Base-by-base conservation (phyloP, 2,113 vertebrate genomes). In the Probosciger aterrimus region DNA sequence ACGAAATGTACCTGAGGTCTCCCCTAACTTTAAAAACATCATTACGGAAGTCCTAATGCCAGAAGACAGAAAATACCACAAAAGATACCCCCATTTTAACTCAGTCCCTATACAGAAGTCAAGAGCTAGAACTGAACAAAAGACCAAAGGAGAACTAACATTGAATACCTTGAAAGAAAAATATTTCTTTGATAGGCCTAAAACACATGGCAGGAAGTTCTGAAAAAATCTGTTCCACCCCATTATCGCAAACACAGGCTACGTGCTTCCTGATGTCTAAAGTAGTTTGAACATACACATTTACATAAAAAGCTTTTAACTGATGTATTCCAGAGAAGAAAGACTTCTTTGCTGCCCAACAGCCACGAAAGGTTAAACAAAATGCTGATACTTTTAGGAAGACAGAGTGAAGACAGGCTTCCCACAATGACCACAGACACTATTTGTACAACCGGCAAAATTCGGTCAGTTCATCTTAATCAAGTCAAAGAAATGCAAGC, bases 401-500 rank as follows among this genome's bases (percentile, higher is more conserved):
- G 35, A 76, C 1, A 2, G 33, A 92, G 71, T 47, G 39, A 68
- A 77, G 70, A 47, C 4, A 6, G 30, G 22, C 70, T 91, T 91
- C 39, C 69, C 60, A 91, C 44, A 46, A 6, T 4, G 18, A 88
- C 23, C 78, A 78, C 44, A 14, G 73, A 83, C 73, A 76, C 39
- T 86, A 44, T 82, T 80, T 94, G 74, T 77, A 71, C 62, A 82
- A 94, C 82, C 89, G 83, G 77, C 88, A 95, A 60, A 95, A 67
- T 82, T 92, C 79, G 80, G 46, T 44, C 80, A 89, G 79, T 64
- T 94, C 64, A 78, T 88, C 75, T 88, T 43, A 88, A 93, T 68
- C 78, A 59, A 88, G 88, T 77, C 84, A 95, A 52, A 95, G 75
- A 96, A 85, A 95, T 49, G 55, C 73, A 78, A 10, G 64, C 63